These are phyloP conservation scores for Cinara cedri DNA, from an alignment of 2,888 invertebrate genomes.

Conservation along the genomic window DNA sequence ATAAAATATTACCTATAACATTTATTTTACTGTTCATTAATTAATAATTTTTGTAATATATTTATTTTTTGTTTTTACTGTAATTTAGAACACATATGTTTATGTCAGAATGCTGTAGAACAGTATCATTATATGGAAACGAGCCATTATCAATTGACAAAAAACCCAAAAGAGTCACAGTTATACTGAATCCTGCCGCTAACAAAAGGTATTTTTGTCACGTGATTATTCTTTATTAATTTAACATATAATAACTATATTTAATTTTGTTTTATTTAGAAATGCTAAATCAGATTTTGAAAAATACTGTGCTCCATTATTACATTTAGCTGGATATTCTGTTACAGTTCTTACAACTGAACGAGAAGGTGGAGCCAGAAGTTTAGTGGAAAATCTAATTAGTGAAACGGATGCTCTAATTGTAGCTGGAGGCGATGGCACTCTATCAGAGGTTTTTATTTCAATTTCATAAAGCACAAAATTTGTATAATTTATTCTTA, in stretches of 20 bases:
- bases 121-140: slow-evolving; percentile 77
- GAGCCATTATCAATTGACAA: slow-evolving; percentile 67
- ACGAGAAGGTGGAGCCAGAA: slow-evolving; percentile 86
- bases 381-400: slow-evolving; percentile 76
- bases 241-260: too few relatives aligned
- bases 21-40: too few relatives aligned
- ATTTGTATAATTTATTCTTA: background rate
- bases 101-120: slow-evolving; percentile 80
- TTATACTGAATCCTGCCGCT: slow-evolving; percentile 90
- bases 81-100: slow-evolving; percentile 73
- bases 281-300: slow-evolving; percentile 73
- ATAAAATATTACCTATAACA: too few relatives aligned
- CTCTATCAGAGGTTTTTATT: slow-evolving; percentile 77
- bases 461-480: background rate
- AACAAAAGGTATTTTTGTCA: slow-evolving; percentile 70
- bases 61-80: slow-evolving; percentile 52
- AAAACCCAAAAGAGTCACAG: slow-evolving; percentile 77
- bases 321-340: slow-evolving; percentile 88
- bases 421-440: slow-evolving; percentile 95
- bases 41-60: background rate
- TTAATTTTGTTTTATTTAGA: slow-evolving; percentile 62
- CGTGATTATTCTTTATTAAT: too few relatives aligned
- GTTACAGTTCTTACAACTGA: slow-evolving; percentile 80
- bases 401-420: slow-evolving; percentile 83
- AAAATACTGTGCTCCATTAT: slow-evolving; percentile 88